Evolutionary conservation across 2,888 invertebrate species (phyloP), one percentile per base, ranked within the genome.

Genomic region (Kuschelorhynchus macadamiae): DNA sequence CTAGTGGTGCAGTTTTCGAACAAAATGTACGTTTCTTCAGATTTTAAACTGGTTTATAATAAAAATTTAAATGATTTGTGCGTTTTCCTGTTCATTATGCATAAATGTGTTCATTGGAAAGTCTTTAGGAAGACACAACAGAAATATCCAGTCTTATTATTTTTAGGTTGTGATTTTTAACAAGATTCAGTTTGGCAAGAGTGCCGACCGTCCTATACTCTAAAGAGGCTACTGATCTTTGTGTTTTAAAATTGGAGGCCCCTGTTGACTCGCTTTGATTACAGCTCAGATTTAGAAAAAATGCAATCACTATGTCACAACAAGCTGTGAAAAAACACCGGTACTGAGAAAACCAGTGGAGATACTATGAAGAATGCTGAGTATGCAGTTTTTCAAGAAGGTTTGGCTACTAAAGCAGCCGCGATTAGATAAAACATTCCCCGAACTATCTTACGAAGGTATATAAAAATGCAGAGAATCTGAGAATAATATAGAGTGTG

Each of bases 251-350:
- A 14, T 2, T 17, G 14, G 41, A 14, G 14, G 16, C 14, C 14
- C 8, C 41, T 41, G 41, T 41, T 12, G 41, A 1, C 14, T 14
- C 17, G 41, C 16, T 41, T 41, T 14, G 14, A 14, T 41, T 41
- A n/a, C n/a, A n/a, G n/a, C 41, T 41, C 14, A 16, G 14, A 16
- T 41, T 14, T 8, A 7, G 16, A n/a, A n/a, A 12, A 16, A 12
- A 14, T 41, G 41, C 12, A 41, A 16, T 41, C 8, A 41, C n/a
- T n/a, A n/a, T 36, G 36, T 9, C 41, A 41, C 41, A 41, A 41
- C 25, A 25, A 25, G 7, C 3, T 2, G 41, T 41, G 41, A 14
- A 41, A 41, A 41, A 41, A 14, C 8, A 41, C 41, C 14, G 41
- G 14, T 16, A 41, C 14, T 41, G 2, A 8, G 14, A 41, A 14